Base-by-base conservation (phyloP, 2,113 vertebrate genomes). In the Caretta caretta region DNA sequence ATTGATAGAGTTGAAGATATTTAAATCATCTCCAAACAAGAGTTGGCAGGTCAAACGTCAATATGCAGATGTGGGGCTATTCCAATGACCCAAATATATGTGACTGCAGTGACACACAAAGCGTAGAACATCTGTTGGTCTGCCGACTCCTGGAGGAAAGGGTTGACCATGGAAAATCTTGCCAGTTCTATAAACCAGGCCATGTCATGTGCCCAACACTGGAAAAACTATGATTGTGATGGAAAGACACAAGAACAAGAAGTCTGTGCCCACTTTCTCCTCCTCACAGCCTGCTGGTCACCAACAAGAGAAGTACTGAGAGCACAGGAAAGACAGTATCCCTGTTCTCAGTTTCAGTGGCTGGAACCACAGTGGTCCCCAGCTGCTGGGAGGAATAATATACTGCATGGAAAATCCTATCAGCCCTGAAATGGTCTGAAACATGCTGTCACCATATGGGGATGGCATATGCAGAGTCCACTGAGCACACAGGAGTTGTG, bases 401-500 rank as follows among this genome's bases (percentile, higher is more conserved):
- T 35, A 65, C 59, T 65, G 59, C 16, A 69, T 17, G 62, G 62
- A n/a, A 69, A 69, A 35, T n/a, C 35, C 31, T 31, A 12, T 62
- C 31, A 35, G 62, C 31, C 59, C 16, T 35, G 31, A 14, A 65
- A 65, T 17, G 31, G 14, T 65, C 62, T 65, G 62, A 14, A n/a
- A 16, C 35, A 51, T 84, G 42, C 65, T 90, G 46, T 4, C 2
- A 25, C 31, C 0, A 20, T 85, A 16, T 53, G 24, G 84, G 80
- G 78, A 10, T 3, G 1, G 3, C 7, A 7, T 3, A 24, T 85
- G 25, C 57, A 75, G n/a, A 13, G 35, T 69, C 16, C 31, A 35
- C 57, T 83, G 29, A 2, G 0, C 91, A 42, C 51, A 31, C 2
- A 0, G 54, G 53, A 79, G 86, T 90, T 2, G 0, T 31, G 16